Evolutionary conservation across 2,113 vertebrate species (phyloP).

Genomic region (Zingel zingel): DNA sequence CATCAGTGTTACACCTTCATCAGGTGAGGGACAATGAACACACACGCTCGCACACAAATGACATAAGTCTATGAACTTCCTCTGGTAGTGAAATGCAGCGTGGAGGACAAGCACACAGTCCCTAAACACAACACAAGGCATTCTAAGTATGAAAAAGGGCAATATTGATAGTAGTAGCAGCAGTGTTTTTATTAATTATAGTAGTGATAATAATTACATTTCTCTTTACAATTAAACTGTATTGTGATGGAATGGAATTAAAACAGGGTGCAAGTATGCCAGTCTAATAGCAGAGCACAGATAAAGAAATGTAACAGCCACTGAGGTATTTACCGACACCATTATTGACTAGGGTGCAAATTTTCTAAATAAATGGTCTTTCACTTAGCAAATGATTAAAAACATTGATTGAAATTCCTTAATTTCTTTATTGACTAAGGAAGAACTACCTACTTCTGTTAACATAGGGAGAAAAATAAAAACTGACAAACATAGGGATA

Average conservation of each 20-base stretch:
- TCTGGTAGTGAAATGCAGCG: neutral
- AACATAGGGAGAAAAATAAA: neutral
- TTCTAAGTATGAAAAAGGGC: neutral
- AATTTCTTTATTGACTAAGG: neutral
- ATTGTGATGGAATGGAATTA: neutral
- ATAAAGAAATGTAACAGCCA: neutral
- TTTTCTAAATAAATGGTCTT: neutral
- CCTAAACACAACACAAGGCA: neutral
- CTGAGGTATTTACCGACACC: neutral
- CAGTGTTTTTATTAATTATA: neutral
- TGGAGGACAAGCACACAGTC: neutral
- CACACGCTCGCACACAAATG: neutral
- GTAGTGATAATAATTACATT: neutral
- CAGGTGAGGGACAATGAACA: slow-evolving; percentile 86
- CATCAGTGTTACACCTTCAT: slow-evolving; percentile 92
- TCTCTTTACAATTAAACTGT: neutral
- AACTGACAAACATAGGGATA: neutral
- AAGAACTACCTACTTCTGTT: neutral
- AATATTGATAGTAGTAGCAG: neutral
- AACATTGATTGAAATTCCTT: neutral
- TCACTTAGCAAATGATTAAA: slow-evolving; percentile 1
- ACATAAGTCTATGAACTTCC: neutral
- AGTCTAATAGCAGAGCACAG: neutral
- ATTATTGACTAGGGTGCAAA: neutral
- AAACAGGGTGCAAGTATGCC: neutral